Conservation (phyloP, 2,113 vertebrate species). For the Saguinus midas region DNA sequence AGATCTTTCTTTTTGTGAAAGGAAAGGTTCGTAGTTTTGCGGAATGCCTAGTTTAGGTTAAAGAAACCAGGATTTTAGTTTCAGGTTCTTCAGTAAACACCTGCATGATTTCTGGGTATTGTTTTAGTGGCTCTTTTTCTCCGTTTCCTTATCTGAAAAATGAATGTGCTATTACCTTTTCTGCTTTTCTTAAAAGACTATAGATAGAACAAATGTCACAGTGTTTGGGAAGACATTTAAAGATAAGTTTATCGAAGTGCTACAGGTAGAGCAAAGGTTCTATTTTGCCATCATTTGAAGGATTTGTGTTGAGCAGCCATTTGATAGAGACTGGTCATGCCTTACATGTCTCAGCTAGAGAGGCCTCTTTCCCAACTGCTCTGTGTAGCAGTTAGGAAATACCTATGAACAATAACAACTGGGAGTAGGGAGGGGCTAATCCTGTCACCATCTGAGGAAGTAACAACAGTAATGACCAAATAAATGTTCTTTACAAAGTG, state of each 20-base stretch:
- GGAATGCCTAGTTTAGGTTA: neutral
- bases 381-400: conserved; percentile 43
- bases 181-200: neutral
- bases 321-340: neutral
- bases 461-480: conserved; percentile 1
- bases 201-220: neutral
- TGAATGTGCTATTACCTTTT: neutral
- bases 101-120: neutral
- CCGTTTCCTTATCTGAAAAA: conserved; percentile 26
- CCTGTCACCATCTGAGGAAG: neutral
- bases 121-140: neutral
- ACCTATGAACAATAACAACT: neutral
- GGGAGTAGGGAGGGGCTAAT: neutral
- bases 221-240: neutral
- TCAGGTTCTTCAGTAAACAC: neutral
- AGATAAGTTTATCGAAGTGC: neutral
- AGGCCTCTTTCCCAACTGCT: neutral
- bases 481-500: conserved; percentile 23
- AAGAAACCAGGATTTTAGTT: conserved; percentile 7
- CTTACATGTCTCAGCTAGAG: conserved; percentile 1
- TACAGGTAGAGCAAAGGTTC: neutral
- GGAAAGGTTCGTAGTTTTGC: neutral
- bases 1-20: neutral
- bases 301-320: neutral
- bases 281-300: conserved; percentile 24